Evolutionary conservation across 2,797 vertebrate genomes (phyloP), one percentile per base, ranked within the genome.

Genomic region (Glyptemys insculpta): DNA sequence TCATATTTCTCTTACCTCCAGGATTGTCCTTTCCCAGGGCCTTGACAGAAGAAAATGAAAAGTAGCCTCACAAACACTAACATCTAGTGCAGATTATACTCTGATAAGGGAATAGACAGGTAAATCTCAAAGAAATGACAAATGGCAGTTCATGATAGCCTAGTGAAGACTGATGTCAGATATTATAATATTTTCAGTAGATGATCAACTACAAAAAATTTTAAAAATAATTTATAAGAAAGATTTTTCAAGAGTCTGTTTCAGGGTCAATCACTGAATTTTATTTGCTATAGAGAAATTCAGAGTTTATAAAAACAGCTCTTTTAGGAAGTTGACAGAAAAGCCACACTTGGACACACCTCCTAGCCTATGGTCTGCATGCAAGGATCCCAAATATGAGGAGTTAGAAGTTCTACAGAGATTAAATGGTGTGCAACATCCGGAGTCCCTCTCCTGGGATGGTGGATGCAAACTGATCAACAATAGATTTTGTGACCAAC

Each of bases 61-160:
- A 83, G 47, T 18, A 2, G 2, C 34, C 53, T 5, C 21, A 16
- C n/a, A 37, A 82, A 31, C 56, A n/a, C 79, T 4, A 12, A 83
- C 2, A 89, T 0, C 0, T 1, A 6, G 0, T 57, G 14, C 37
- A 65, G 19, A 29, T 37, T 53, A 81, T 19, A 19, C 9, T 50
- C 49, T 68, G 57, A n/a, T 57, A 53, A 86, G 83, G 44, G 7
- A 25, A 1, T 3, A 50, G 25, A 57, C 47, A 90, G 90, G 9
- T 34, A 15, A 87, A 12, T 78, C 49, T 56, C 56, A 41, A 34
- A 49, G 12, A 34, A 59, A 41, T 81, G 81, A 90, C 90, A 96
- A 88, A 88, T 79, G 87, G 87, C 83, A 88, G 52, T 79, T 89
- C 59, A 41, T 94, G 52, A 95, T 89, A 54, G 93, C 84, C 91